Percentiles rank a stretch among this genome's conserved stretches.
Evolutionary conservation across 2,888 invertebrate species (phyloP).

Genomic region (Coelinius sp.): DNA sequence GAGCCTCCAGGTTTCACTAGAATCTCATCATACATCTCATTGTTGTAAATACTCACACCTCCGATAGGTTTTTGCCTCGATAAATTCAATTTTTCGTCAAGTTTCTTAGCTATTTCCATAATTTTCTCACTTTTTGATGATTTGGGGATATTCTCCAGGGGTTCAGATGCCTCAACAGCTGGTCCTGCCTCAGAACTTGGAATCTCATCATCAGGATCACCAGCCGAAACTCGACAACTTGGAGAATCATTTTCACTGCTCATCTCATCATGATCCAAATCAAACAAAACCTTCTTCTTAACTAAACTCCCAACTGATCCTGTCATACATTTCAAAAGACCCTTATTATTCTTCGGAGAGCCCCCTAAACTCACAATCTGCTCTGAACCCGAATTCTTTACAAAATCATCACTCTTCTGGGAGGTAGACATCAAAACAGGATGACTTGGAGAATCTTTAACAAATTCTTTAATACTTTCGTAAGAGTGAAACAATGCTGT

Average conservation of each 20-base stretch:
- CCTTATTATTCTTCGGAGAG: slow-evolving; percentile 70
- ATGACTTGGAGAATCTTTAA: slow-evolving; percentile 34
- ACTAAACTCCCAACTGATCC: slow-evolving; percentile 73
- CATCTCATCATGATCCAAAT: slow-evolving; percentile 70
- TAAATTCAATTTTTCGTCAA: slow-evolving; percentile 72
- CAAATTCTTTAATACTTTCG: slow-evolving; percentile 56
- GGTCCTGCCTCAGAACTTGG: slow-evolving; percentile 55
- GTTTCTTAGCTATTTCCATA: slow-evolving; percentile 74
- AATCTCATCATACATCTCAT: slow-evolving; percentile 19
- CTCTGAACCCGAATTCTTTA: slow-evolving; percentile 21
- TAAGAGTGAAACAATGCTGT: slow-evolving; percentile 52
- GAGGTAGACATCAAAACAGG: no score
- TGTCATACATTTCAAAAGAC: slow-evolving; percentile 74
- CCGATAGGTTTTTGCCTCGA: slow-evolving; percentile 64
- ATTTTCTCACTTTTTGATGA: slow-evolving; percentile 73
- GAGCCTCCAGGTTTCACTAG: not conserved
- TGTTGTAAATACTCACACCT: slow-evolving; percentile 59
- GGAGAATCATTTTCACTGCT: slow-evolving; percentile 55
- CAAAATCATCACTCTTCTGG: not conserved
- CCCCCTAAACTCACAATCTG: slow-evolving; percentile 41
- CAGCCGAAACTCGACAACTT: slow-evolving; percentile 72
- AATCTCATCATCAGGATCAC: slow-evolving; percentile 56
- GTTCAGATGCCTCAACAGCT: no score
- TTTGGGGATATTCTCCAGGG: no score
- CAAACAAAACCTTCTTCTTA: slow-evolving; percentile 78